Base-by-base conservation (phyloP, 2,797 vertebrate genomes). In the Choloepus didactylus region DNA sequence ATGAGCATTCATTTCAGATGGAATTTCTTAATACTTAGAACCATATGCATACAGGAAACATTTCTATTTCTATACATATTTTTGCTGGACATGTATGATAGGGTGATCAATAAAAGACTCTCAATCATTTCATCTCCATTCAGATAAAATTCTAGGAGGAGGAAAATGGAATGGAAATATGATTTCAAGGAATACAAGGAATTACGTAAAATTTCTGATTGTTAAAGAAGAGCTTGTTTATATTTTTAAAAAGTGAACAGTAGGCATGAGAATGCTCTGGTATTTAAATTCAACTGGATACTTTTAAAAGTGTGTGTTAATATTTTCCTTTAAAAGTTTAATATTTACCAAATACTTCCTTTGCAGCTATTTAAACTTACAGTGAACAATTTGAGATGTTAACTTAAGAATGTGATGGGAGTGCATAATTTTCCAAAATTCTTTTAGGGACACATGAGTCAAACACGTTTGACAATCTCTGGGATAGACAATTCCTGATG, bases 321-420 rank as follows among this genome's bases (percentile, higher is more conserved):
- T 35, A 35, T 19, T 31, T 66, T 72, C 56, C 84, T 85, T 89
- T 91, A n/a, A 60, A 69, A 87, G 41, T 62, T 70, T 46, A 73
- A 18, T 75, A 82, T 67, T 94, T 86, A 80, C 44, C 75, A 77
- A 84, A 64, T 85, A 11, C 11, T 56, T 87, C 83, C 29, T 89
- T 90, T 80, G 27, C 12, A 60, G 62, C 12, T 56, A 35, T 38
- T 82, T 69, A 83, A 80, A 76, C 9, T 56, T 88, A 41, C 46
- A 73, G 60, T 19, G 29, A 87, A 86, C 31, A 44, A 10, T 44
- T 88, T 95, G 49, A 92, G 91, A 85, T 16, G 6, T 62, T 31
- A 76, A 75, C 9, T 81, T 88, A 25, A 82, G 86, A 82, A 80
- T 76, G 19, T 64, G 64, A 35, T 88, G 64, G 90, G n/a, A 72